These are phyloP conservation scores for Bufotes viridis DNA, from an alignment of 2,797 vertebrate genomes.

Conservation along the genomic window DNA sequence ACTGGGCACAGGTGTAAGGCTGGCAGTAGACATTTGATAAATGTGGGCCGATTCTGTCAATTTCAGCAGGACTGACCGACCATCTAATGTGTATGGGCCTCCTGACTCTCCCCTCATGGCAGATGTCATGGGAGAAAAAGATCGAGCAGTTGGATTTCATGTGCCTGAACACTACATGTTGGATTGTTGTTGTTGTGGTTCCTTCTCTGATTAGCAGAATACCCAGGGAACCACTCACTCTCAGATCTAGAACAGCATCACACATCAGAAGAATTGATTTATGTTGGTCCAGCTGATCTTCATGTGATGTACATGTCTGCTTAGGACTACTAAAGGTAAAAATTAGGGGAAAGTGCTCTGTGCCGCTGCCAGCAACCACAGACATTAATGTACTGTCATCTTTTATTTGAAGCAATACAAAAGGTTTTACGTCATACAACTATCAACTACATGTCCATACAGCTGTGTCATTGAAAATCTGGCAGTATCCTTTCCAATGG, in stretches of 20 bases:
- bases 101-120: no score
- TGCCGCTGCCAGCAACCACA: not conserved
- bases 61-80: no score
- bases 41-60: no score
- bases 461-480: constrained; percentile 57
- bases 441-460: constrained; percentile 3
- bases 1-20: no score
- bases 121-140: no score
- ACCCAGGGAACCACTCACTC: not conserved
- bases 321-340: not conserved
- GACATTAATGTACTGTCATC: constrained; percentile 34
- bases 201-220: not conserved
- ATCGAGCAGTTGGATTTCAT: no score
- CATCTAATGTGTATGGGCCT: no score
- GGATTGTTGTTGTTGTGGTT: no score
- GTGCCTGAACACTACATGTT: no score
- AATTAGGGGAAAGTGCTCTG: not conserved
- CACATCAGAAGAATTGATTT: not conserved
- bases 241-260: not conserved
- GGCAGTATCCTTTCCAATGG: constrained; percentile 1
- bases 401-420: constrained; percentile 27
- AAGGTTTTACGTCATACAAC: constrained; percentile 36
- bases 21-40: no score
- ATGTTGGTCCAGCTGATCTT: not conserved
- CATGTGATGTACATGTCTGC: not conserved